These are phyloP conservation scores for Centropus bengalensis DNA, from an alignment of 2,113 vertebrate species.

Conservation along the genomic window DNA sequence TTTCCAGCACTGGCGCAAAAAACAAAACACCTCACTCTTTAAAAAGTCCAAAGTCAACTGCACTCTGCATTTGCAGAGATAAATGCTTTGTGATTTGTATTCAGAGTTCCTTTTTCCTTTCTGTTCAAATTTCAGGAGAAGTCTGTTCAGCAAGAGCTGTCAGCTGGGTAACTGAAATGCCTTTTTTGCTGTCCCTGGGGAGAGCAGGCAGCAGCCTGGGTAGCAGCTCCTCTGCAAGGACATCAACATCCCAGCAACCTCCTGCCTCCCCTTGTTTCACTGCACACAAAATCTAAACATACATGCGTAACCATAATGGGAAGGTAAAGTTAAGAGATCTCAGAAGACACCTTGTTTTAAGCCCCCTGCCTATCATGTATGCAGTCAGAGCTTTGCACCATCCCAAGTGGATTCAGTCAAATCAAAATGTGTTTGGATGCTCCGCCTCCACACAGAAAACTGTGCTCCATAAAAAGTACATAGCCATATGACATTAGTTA, in stretches of 20 bases:
- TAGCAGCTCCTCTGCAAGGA: too few species aligned
- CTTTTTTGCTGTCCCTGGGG: background rate
- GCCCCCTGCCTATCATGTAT: background rate
- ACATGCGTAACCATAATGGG: background rate
- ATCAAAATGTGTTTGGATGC: background rate
- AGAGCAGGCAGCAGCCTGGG: background rate
- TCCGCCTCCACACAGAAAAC: constrained; percentile 19
- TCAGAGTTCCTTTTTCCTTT: background rate
- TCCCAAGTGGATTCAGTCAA: background rate
- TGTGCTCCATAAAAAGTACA: constrained; percentile 11
- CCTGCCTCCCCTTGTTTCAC: background rate
- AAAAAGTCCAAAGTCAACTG: background rate
- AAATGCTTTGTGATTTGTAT: background rate
- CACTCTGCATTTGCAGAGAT: too few species aligned
- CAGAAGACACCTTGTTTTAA: background rate
- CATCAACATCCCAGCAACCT: too few species aligned
- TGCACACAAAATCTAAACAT: background rate
- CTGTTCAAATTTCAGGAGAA: background rate
- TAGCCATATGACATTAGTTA: constrained; percentile 12
- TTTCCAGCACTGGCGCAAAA: background rate
- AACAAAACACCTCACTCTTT: background rate
- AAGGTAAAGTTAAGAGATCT: too few species aligned
- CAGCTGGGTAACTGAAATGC: background rate
- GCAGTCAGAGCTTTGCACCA: background rate
- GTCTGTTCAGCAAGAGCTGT: too few species aligned